A percentile compares a stretch with the other conserved stretches of the same genome.
Evolutionary conservation across 2,888 invertebrate species (phyloP).

Genomic region (Coleophora flavipennella): DNA sequence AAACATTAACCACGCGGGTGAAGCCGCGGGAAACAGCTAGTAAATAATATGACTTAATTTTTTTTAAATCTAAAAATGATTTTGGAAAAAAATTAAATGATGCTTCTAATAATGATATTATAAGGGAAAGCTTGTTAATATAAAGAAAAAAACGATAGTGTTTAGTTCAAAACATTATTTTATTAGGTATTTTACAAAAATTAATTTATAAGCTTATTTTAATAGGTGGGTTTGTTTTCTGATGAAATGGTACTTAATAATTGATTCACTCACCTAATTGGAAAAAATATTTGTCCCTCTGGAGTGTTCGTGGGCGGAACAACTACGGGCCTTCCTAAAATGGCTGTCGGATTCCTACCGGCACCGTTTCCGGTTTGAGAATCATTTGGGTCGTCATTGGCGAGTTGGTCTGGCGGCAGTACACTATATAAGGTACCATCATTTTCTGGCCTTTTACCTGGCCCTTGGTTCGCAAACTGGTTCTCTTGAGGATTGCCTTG

Average conservation of each 20-base stretch:
- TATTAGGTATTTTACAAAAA: too few species aligned
- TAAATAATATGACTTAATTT: too few species aligned
- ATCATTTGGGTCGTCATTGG: constrained; percentile 1
- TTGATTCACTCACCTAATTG: constrained; percentile 18
- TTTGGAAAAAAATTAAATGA: too few species aligned
- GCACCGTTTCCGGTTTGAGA: neutral
- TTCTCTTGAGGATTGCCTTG: neutral
- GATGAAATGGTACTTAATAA: neutral
- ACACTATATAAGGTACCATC: constrained; percentile 16
- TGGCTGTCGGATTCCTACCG: constrained; percentile 10
- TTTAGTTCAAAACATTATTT: too few species aligned
- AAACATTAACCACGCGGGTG: too few species aligned
- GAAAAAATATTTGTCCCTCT: constrained; percentile 16
- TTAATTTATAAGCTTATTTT: too few species aligned
- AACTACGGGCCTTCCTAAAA: constrained; percentile 25
- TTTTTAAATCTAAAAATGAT: too few species aligned
- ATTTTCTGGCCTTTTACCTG: constrained; percentile 1
- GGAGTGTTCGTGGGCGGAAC: constrained; percentile 15
- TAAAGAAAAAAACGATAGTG: too few species aligned
- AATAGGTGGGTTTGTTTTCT: too few species aligned
- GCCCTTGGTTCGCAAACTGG: neutral
- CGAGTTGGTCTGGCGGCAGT: constrained; percentile 5
- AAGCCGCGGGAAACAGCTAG: too few species aligned
- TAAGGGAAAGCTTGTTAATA: too few species aligned
- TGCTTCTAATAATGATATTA: too few species aligned